Conservation (phyloP, 2,113 vertebrate genomes). For the Megaptera novaeangliae region DNA sequence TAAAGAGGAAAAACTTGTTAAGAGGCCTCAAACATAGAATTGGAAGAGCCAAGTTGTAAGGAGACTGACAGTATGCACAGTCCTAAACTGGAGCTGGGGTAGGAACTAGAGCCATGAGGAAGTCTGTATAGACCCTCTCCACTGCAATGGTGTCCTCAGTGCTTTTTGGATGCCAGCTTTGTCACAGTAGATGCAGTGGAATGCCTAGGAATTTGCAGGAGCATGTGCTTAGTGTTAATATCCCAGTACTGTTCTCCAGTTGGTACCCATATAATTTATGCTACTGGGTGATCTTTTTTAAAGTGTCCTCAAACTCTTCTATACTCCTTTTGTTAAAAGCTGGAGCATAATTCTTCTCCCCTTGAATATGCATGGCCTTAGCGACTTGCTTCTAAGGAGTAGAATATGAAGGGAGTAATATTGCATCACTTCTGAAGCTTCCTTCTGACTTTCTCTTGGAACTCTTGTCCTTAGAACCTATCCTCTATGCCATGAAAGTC, state of each 20-base stretch:
- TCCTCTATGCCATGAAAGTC: background rate
- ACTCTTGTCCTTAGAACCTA: background rate
- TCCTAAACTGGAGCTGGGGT: background rate
- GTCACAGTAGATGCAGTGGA: background rate
- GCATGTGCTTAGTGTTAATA: background rate
- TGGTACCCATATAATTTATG: background rate
- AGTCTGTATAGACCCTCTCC: background rate
- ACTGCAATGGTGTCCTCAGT: accelerated
- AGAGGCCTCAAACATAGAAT: background rate
- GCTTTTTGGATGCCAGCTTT: background rate
- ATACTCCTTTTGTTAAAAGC: background rate
- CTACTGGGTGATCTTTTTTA: background rate
- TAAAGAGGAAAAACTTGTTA: background rate
- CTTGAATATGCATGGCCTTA: background rate
- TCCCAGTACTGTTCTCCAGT: background rate
- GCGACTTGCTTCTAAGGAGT: background rate
- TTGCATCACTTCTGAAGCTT: background rate
- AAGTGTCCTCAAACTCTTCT: background rate
- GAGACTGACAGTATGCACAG: background rate
- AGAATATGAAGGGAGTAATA: background rate
- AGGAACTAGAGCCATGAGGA: background rate
- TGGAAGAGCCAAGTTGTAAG: background rate
- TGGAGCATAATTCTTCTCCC: background rate
- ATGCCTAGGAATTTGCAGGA: background rate
- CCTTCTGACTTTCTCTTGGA: background rate